Conservation (phyloP, 1,140 invertebrate genomes). For the Drepana arcuata region DNA sequence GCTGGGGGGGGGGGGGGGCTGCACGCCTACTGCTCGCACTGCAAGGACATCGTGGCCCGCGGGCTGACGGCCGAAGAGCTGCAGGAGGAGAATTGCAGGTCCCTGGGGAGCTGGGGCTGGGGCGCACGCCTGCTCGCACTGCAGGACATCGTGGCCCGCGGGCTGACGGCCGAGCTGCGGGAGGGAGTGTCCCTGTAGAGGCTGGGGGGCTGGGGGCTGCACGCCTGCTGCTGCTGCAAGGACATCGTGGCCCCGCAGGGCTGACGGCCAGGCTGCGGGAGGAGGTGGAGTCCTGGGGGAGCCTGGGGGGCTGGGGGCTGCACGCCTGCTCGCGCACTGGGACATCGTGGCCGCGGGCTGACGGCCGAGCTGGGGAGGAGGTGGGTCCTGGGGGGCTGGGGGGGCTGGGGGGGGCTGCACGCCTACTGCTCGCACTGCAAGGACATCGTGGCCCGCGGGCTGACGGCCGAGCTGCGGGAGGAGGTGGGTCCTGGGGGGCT, state of each 20-base stretch:
- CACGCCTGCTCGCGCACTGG: slow-evolving; percentile 81
- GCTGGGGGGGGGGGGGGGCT: slow-evolving; percentile 63
- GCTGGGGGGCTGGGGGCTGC: slow-evolving; percentile 75
- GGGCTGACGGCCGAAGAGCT: slow-evolving; percentile 39
- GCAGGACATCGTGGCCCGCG: slow-evolving; percentile 78
- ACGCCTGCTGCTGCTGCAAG: slow-evolving; percentile 84
- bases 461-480: slow-evolving; percentile 32
- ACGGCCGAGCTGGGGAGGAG: slow-evolving; percentile 28
- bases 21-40: slow-evolving; percentile 81
- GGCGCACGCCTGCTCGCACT: slow-evolving; percentile 80
- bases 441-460: slow-evolving; percentile 75
- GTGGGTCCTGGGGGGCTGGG: slow-evolving; percentile 11
- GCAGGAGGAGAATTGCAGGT: slow-evolving; percentile 25
- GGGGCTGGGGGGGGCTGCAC: slow-evolving; percentile 56
- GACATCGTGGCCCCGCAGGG: slow-evolving; percentile 75
- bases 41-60: slow-evolving; percentile 78
- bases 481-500: slow-evolving; percentile 23
- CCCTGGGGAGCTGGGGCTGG: neutral
- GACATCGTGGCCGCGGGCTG: slow-evolving; percentile 75
- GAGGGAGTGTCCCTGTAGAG: slow-evolving; percentile 46
- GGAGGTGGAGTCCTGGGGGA: slow-evolving; percentile 28
- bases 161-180: slow-evolving; percentile 34
- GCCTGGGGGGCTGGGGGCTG: slow-evolving; percentile 64
- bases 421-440: slow-evolving; percentile 84
- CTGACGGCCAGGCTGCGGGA: slow-evolving; percentile 30